Evolutionary conservation across 2,888 invertebrate genomes (phyloP), one percentile per base, ranked within the genome.

Genomic region (Troides aeacus): DNA sequence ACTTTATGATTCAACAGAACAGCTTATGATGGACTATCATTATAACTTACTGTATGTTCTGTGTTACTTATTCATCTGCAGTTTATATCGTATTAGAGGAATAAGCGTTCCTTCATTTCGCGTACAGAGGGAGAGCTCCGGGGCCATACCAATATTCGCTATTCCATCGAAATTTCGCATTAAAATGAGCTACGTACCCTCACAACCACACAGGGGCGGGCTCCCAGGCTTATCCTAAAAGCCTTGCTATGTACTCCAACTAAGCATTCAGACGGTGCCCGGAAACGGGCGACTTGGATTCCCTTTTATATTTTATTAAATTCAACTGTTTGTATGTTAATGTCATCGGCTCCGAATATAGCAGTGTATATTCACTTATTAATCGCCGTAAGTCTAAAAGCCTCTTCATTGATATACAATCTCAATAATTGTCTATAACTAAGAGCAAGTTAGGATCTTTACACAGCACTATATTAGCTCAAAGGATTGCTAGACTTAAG

Each of bases 141-240:
- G 46, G 70, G 50, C n/a, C 61, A 36, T 62, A 59, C 62, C 69
- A 62, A 66, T 70, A 66, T 70, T 65, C 65, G 62, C 69, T 66
- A 62, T 66, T 70, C 66, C 69, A 70, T 70, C 66, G 69, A 62
- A 66, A 66, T 70, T 66, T 66, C 59, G 62, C 66, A 70, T 70
- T 66, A 70, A 70, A 70, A 62, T 70, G 69, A 66, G 69, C 69
- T 36, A 42, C 62, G 61, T 53, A 62, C 58, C 66, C 66, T 3
- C 46, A 12, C 46, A 12, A 12, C 46, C 46, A 15, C 46, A 50
- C 62, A 57, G 69, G 56, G 42, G 57, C 61, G 69, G 62, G 46
- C 64, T 39, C 58, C 57, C 57, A 42, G 62, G 72, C 72, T 72
- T 70, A 72, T 58, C 65, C 72, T 72, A 72, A 72, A 72, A 72